Base-by-base conservation (phyloP, 2,888 invertebrate genomes). In the Lithodes maja region DNA sequence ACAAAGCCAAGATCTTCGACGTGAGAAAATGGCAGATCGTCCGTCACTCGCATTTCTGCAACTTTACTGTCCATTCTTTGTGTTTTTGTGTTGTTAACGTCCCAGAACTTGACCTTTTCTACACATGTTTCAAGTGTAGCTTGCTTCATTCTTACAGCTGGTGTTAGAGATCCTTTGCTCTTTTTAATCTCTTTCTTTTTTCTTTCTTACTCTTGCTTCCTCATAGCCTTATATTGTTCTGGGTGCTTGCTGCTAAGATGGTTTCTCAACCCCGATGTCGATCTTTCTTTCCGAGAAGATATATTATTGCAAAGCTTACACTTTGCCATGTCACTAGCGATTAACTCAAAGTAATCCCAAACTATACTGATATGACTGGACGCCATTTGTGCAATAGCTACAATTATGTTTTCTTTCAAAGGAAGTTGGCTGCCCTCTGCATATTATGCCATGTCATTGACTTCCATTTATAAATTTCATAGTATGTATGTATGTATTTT, bases 11-110 rank as follows among this genome's bases (percentile, higher is more conserved):
- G 7, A 17, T 80, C 54, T 61, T 80, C 61, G 17, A 50, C 71
- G 69, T 83, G 68, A 69, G 83, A 83, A 83, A 71, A 80, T 80
- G 80, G 55, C 15, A 80, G 80, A 54, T 80, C 80, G 55, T 80
- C 71, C 17, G 49, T 83, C 15, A 68, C 68, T 69, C 33, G 68
- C 83, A 83, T 83, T 69, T 68, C 49, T 61, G 71, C 69, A 83
- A 69, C 78, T 78, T 78, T 78, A 49, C n/a, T 78, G 33, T 78
- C 78, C 78, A 78, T 17, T 17, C 78, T 78, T 78, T 78, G 78
- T 78, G 78, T 78, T 78, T n/a, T 17, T 78, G 78, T 78, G 78
- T 78, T 50, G 78, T 78, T 78, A 78, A 49, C 78, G 17, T 78
- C 71, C 71, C 79, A 52, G 1, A 79, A 52, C 52, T 33, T 2